phyloP scores from a whole-genome alignment of 1,140 invertebrate species.

The Tenebrio molitor region DNA sequence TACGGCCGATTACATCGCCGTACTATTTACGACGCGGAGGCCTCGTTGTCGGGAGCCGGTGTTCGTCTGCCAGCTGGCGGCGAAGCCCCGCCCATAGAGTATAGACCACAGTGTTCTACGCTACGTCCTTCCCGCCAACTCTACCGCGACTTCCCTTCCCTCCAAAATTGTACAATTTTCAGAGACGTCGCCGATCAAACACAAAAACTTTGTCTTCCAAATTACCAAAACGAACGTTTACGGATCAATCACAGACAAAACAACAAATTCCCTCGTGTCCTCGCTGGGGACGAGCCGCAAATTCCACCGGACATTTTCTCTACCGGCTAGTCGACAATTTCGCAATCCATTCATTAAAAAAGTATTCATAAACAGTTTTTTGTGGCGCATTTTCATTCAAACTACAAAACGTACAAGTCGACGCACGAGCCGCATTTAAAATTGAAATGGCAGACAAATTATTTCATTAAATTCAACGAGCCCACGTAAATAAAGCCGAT shows the following conservation, averaged over 20 bases:
- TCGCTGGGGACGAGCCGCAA: too few species aligned
- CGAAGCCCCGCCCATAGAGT: conserved; percentile 50
- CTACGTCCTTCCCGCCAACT: conserved; percentile 59
- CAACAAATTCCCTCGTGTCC: too few species aligned
- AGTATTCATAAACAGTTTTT: conserved; percentile 36
- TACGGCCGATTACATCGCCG: conserved; percentile 45
- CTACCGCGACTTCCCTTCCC: conserved; percentile 50
- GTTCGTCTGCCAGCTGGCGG: conserved; percentile 73
- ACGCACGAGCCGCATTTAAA: background rate
- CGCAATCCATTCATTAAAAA: conserved; percentile 36
- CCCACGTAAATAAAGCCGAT: too few species aligned
- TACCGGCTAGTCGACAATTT: background rate
- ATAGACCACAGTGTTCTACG: conserved; percentile 52
- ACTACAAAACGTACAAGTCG: background rate
- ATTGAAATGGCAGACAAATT: background rate
- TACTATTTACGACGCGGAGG: conserved; percentile 68
- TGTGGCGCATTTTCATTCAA: conserved; percentile 30
- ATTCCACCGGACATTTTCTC: too few species aligned
- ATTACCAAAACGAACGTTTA: background rate
- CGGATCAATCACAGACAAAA: too few species aligned
- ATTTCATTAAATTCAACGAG: too few species aligned
- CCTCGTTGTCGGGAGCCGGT: conserved; percentile 66
- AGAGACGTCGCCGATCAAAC: background rate
- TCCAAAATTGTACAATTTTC: conserved; percentile 41
- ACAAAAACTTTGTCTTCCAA: background rate